phyloP scores from a whole-genome alignment of 2,113 vertebrate genomes.

The Aphyosemion australe region DNA sequence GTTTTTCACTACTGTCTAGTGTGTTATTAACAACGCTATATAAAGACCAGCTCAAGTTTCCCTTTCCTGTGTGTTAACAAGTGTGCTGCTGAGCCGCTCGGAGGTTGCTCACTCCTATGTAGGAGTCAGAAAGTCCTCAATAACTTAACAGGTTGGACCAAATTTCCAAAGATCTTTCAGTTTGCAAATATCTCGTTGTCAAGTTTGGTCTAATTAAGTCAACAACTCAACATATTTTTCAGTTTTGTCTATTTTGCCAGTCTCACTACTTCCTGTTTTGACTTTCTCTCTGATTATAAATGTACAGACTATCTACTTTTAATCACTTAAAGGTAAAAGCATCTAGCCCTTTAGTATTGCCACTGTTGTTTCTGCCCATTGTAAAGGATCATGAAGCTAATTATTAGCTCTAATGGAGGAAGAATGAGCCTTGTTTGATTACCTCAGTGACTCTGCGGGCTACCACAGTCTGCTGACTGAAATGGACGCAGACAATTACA shows the following conservation, averaged over 20 bases:
- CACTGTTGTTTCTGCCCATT: slow-evolving; percentile 43
- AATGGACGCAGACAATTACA: slow-evolving; percentile 67
- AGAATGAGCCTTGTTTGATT: slow-evolving; percentile 65
- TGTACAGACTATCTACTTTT: slow-evolving; percentile 12
- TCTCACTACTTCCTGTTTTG: too few species aligned
- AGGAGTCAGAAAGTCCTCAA: slow-evolving; percentile 39
- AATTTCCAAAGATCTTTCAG: slow-evolving; percentile 17
- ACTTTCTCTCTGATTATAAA: too few species aligned
- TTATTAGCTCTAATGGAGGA: slow-evolving; percentile 66
- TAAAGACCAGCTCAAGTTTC: slow-evolving; percentile 73
- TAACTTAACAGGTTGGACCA: slow-evolving; percentile 46
- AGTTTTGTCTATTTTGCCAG: too few species aligned
- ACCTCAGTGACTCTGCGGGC: slow-evolving; percentile 56
- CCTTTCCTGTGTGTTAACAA: slow-evolving; percentile 73
- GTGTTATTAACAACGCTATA: slow-evolving; percentile 80
- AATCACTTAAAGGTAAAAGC: slow-evolving; percentile 25
- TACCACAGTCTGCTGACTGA: slow-evolving; percentile 59
- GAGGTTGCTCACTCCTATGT: slow-evolving; percentile 31
- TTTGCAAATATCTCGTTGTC: slow-evolving; percentile 1
- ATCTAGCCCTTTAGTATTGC: slow-evolving; percentile 27
- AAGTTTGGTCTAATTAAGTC: too few species aligned
- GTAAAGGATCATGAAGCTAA: slow-evolving; percentile 58
- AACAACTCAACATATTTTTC: too few species aligned
- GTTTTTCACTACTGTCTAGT: slow-evolving; percentile 76
- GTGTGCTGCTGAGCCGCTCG: slow-evolving; percentile 15